A percentile compares a stretch with the other conserved stretches of the same genome.
Conservation (phyloP, 2,797 vertebrate genomes). For the Lacerta agilis region DNA sequence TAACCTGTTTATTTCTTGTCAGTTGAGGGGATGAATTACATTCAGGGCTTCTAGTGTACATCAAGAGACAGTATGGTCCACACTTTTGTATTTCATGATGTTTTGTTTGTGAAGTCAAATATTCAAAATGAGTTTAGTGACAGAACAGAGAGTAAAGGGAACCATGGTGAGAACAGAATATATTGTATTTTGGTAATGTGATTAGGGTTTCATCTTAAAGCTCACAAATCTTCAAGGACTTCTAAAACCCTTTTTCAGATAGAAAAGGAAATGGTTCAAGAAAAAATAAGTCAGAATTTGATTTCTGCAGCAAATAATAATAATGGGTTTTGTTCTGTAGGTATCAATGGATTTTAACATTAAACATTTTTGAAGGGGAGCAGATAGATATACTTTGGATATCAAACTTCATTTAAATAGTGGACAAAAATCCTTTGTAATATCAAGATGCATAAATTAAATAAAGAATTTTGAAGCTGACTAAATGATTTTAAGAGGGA, state of each 20-base stretch:
- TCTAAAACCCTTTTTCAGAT: slow-evolving; percentile 36
- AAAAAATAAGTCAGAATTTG: slow-evolving; percentile 16
- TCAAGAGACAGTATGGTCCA: not conserved
- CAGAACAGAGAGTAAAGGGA: slow-evolving; percentile 30
- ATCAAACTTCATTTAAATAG: not conserved
- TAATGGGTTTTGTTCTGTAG: not conserved
- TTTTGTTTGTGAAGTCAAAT: slow-evolving; percentile 46
- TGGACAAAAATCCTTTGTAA: slow-evolving; percentile 14
- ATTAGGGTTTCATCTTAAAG: slow-evolving; percentile 28
- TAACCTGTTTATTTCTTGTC: not conserved
- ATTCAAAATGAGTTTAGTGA: slow-evolving; percentile 53
- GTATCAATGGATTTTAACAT: not conserved
- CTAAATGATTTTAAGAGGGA: slow-evolving; percentile 13
- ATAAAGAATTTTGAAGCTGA: slow-evolving; percentile 4
- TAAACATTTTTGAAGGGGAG: not conserved
- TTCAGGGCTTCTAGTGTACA: not conserved
- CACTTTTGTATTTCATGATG: not conserved
- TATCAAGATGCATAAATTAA: not conserved
- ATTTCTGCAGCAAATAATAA: not conserved
- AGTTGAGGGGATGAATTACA: not conserved
- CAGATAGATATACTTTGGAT: not conserved
- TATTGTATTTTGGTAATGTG: slow-evolving; percentile 39
- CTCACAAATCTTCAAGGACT: not conserved
- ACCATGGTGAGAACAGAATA: slow-evolving; percentile 18
- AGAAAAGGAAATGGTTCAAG: slow-evolving; percentile 44